Evolutionary conservation across 1,140 invertebrate species (phyloP), one percentile per base, ranked within the genome.

Genomic region (Drosophila mauritiana): DNA sequence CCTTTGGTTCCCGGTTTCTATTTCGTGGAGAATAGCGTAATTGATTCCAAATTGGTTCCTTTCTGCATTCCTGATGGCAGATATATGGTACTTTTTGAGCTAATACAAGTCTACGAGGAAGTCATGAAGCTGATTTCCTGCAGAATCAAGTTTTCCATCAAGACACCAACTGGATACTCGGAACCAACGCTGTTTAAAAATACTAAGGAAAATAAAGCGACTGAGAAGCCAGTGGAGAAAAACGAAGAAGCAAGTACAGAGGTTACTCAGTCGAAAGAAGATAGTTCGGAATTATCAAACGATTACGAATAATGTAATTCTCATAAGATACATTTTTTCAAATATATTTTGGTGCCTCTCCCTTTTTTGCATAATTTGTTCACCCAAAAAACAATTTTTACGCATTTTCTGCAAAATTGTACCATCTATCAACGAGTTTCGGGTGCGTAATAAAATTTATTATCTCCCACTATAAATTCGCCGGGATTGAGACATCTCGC

Each of bases 21-120:
- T 25, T 89, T 39, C 13, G 51, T 89, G 7, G 37, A 69, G 1
- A 13, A 37, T 3, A 20, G 39, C 7, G 12, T 6, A 2, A 17
- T 89, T 3, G 58, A 89, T 48, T 17, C 43, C 0, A 67, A 22
- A 4, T 3, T 74, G 10, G 7, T 80, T 40, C 77, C 84, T 0
- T 51, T 69, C 12, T 68, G 45, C 0, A 51, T 89, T 10, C 59
- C 61, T 0, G 73, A 90, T 49, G 84, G 84, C 13, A 40, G 84
- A n/a, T 89, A 90, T 10, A 46, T 80, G n/a, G 58, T 57, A 0
- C 65, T 80, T 4, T 15, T 89, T 0, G 85, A 89, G 46, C 58
- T 89, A 7, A 74, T 89, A 13, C 84, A 89, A 39, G 85, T 89
- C 1, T 89, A 89, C 34, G 80, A 90, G 53, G 84, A 89, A 25